Evolutionary conservation across 2,888 invertebrate species (phyloP).

Genomic region (Thyatira batis): DNA sequence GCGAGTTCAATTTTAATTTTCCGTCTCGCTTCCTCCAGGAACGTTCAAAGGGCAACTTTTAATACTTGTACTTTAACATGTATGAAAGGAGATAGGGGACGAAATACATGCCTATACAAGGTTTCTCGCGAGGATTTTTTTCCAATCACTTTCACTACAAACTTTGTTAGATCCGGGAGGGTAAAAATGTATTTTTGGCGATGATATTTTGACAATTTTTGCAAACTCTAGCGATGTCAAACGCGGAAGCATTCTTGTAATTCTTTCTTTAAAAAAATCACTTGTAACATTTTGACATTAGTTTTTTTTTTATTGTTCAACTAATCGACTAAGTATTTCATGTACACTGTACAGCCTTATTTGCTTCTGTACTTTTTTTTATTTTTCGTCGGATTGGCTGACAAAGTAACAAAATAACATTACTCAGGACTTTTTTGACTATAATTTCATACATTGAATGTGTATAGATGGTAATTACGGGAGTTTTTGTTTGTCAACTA

Average conservation of each 20-base stretch:
- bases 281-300: no score
- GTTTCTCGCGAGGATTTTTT: not conserved
- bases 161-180: not conserved
- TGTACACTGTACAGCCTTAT: no score
- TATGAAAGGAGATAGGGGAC: not conserved
- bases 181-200: not conserved
- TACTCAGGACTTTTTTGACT: no score
- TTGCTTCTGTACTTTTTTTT: no score
- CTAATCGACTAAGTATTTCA: no score
- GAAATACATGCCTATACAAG: not conserved
- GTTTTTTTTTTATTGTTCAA: not conserved
- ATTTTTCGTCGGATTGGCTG: no score
- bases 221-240: not conserved
- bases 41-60: not conserved
- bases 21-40: not conserved
- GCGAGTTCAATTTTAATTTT: not conserved
- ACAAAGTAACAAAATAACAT: no score
- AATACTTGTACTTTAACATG: not conserved
- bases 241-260: no score
- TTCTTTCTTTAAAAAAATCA: no score
- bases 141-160: not conserved
- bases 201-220: not conserved
- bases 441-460: no score
- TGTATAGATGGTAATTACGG: no score
- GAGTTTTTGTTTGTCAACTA: no score